Evolutionary conservation across 2,797 vertebrate genomes (phyloP).

Genomic region (Triplophysa yarkandensis): DNA sequence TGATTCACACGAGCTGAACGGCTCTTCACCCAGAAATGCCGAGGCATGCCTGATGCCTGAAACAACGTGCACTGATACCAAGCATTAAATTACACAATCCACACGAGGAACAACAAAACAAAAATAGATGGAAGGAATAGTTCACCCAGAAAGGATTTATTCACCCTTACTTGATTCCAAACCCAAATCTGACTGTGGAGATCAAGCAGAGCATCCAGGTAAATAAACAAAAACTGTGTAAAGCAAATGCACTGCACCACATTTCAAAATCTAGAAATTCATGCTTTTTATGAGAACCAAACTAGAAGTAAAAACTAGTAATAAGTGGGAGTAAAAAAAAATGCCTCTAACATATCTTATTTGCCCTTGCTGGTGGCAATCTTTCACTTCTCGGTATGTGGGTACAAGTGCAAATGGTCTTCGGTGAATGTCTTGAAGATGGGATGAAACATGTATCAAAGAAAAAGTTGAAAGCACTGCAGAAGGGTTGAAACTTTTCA

Average conservation of each 20-base stretch:
- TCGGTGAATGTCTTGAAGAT: not conserved
- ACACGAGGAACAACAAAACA: not conserved
- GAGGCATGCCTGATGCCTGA: constrained; percentile 7
- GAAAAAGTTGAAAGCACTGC: not conserved
- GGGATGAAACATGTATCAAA: not conserved
- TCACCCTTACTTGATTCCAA: not conserved
- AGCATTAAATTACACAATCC: not conserved
- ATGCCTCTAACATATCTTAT: not conserved
- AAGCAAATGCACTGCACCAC: not conserved
- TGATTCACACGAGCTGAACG: constrained; percentile 21
- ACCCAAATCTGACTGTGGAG: not conserved
- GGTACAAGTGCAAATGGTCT: not conserved
- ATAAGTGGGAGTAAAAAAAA: too few species aligned
- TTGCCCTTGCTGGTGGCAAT: not conserved
- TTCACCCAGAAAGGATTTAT: not conserved
- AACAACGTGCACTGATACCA: constrained; percentile 4
- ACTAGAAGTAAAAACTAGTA: too few species aligned
- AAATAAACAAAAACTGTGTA: not conserved
- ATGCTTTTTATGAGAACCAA: too few species aligned
- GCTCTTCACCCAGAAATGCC: constrained; percentile 15
- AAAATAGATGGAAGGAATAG: not conserved
- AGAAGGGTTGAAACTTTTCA: not conserved
- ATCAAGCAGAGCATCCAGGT: not conserved
- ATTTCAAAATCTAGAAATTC: too few species aligned
- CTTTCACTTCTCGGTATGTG: not conserved